Evolutionary conservation across 2,888 invertebrate genomes (phyloP).

Genomic region (Drosophila helvetica): DNA sequence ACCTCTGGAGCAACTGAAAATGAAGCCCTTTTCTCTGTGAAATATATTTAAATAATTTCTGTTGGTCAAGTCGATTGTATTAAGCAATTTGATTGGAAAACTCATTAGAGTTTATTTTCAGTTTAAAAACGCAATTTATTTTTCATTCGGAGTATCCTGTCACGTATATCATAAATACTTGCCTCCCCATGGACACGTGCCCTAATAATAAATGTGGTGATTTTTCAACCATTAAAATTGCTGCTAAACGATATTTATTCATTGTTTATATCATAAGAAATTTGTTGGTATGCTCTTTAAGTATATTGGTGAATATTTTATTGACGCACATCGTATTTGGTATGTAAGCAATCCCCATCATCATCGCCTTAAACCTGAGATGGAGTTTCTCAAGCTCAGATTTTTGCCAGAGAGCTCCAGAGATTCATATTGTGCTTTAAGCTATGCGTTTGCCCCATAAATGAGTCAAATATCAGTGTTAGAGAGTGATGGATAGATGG

Average conservation of each 20-base stretch:
- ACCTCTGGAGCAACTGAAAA: no score
- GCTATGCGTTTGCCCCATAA: conserved; percentile 1
- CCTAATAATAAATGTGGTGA: conserved; percentile 9
- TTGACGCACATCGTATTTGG: conserved; percentile 5
- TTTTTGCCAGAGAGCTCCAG: no score
- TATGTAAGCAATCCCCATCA: no score
- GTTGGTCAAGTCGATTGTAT: conserved; percentile 10
- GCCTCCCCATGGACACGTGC: neutral
- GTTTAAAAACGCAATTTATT: no score
- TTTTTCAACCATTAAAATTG: neutral
- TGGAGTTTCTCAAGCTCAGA: neutral
- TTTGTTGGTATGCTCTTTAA: neutral
- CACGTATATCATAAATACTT: neutral
- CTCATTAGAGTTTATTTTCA: no score
- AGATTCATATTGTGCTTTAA: conserved; percentile 2
- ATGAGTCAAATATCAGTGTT: conserved; percentile 27
- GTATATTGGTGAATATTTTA: neutral
- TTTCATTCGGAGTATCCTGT: neutral
- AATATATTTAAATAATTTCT: conserved; percentile 34
- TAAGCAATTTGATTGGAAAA: conserved; percentile 20
- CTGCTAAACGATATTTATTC: neutral
- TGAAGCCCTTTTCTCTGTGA: neutral
- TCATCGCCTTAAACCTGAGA: neutral
- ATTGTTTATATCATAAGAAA: neutral
- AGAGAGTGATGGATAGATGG: conserved; percentile 11